Evolutionary conservation across 1,140 invertebrate species (phyloP).

Genomic region (Arctopsyche grandis): DNA sequence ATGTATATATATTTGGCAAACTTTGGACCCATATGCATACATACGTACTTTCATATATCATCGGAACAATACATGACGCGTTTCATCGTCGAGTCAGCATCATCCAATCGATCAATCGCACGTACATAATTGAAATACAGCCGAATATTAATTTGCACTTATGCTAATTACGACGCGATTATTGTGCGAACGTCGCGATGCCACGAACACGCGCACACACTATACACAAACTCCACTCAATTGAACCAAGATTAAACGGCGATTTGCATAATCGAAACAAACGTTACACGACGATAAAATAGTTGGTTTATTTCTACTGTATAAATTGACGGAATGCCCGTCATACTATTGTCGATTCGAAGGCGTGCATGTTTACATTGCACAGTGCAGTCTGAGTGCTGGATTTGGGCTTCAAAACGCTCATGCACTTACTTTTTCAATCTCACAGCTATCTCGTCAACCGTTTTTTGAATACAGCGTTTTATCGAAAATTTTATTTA

Average conservation of each 20-base stretch:
- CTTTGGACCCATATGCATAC: too few species aligned
- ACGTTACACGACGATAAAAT: neutral
- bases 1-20: too few species aligned
- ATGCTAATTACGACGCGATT: slow-evolving; percentile 25
- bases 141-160: slow-evolving; percentile 39
- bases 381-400: too few species aligned
- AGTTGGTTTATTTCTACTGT: neutral
- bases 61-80: neutral
- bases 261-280: slow-evolving; percentile 44
- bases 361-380: too few species aligned
- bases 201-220: neutral
- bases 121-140: slow-evolving; percentile 10
- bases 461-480: too few species aligned
- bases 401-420: neutral
- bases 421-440: too few species aligned
- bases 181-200: neutral
- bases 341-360: too few species aligned
- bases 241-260: slow-evolving; percentile 42
- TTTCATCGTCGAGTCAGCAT: neutral
- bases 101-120: slow-evolving; percentile 26
- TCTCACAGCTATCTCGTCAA: too few species aligned
- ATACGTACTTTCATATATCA: neutral
- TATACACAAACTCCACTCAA: neutral
- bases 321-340: neutral
- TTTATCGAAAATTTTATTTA: too few species aligned